These are phyloP conservation scores for Cebidichthys violaceus DNA, from an alignment of 2,113 vertebrate genomes.

Conservation along the genomic window DNA sequence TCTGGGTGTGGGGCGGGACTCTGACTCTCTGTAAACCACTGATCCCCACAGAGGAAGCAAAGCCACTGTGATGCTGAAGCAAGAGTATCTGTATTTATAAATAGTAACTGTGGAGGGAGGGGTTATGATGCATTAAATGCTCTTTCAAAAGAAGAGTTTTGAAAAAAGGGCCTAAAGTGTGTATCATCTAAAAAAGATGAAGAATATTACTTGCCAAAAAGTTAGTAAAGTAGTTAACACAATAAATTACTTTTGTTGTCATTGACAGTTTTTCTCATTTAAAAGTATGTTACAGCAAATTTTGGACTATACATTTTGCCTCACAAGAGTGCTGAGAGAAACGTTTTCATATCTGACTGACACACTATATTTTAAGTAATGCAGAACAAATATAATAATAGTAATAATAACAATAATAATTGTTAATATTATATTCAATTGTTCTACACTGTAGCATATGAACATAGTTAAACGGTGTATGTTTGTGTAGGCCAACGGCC, in stretches of 20 bases:
- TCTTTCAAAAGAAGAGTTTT: not conserved
- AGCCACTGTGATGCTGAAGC: slow-evolving; percentile 34
- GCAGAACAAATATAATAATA: not conserved
- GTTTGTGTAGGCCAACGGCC: not conserved
- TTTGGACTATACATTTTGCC: not conserved
- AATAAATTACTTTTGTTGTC: not conserved
- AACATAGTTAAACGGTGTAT: not conserved
- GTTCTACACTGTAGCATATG: not conserved
- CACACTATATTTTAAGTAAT: not conserved
- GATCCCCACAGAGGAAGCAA: slow-evolving; percentile 51
- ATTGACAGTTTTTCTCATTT: not conserved
- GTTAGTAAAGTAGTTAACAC: not conserved
- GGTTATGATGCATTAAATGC: not conserved
- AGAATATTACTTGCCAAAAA: not conserved
- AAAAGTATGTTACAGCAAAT: not conserved
- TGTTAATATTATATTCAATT: too few relatives aligned
- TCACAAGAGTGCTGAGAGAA: not conserved
- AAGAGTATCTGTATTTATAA: slow-evolving; percentile 41
- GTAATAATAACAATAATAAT: too few relatives aligned
- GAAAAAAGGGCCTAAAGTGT: not conserved
- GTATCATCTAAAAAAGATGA: not conserved
- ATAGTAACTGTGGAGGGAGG: slow-evolving; percentile 21
- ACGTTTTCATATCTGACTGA: not conserved
- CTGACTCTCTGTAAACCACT: slow-evolving; percentile 41
- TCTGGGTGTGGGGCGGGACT: slow-evolving; percentile 55